Evolutionary conservation across 2,888 invertebrate species (phyloP).

Genomic region (Hybos culiciformis): DNA sequence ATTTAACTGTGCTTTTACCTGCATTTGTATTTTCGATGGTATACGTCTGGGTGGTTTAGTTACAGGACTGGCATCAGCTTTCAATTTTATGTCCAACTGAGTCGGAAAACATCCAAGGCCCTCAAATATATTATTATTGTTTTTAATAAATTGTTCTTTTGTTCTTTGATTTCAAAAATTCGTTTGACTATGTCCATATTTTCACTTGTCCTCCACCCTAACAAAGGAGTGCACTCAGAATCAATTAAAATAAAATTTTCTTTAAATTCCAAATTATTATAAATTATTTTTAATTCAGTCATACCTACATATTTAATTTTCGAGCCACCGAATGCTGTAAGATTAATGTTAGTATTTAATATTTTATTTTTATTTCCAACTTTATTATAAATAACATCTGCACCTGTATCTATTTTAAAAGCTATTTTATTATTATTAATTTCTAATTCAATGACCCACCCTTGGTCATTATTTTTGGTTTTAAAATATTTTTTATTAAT

Average conservation of each 20-base stretch:
- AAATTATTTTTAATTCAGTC: neutral
- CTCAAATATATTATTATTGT: slow-evolving; percentile 4
- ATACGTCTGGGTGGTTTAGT: slow-evolving; percentile 3
- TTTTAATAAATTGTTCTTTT: slow-evolving; percentile 1
- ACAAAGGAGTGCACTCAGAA: neutral
- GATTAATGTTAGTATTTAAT: too few species aligned
- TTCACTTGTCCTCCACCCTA: slow-evolving; percentile 3
- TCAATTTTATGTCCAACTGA: neutral
- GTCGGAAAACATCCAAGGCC: slow-evolving; percentile 4
- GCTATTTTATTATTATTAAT: too few species aligned
- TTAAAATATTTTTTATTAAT: too few species aligned
- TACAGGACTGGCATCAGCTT: neutral
- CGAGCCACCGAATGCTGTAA: too few species aligned
- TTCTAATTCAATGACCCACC: too few species aligned
- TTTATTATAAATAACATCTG: too few species aligned
- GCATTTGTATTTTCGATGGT: neutral
- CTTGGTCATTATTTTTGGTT: too few species aligned
- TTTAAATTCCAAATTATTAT: neutral
- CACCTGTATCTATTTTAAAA: too few species aligned
- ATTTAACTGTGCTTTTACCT: slow-evolving; percentile 1
- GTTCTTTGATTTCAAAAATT: neutral
- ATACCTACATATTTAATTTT: slow-evolving; percentile 3
- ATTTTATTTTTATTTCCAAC: too few species aligned
- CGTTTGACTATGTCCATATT: slow-evolving; percentile 5
- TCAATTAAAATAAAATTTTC: slow-evolving; percentile 3